These are phyloP conservation scores for Archips xylosteana DNA, from an alignment of 2,888 invertebrate genomes.

Conservation along the genomic window DNA sequence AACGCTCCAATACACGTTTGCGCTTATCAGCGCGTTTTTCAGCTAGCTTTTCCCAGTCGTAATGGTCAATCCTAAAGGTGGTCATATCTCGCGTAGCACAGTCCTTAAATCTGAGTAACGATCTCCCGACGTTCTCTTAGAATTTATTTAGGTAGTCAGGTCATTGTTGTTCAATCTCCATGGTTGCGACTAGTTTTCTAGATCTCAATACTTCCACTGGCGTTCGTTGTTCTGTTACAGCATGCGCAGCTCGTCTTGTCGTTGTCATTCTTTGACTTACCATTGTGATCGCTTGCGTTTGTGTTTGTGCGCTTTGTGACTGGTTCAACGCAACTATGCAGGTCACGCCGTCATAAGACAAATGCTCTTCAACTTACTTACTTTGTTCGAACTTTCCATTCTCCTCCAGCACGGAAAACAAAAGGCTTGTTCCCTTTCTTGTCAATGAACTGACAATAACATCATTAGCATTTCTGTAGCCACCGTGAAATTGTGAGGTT, in stretches of 20 bases:
- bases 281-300: background rate
- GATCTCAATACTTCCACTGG: background rate
- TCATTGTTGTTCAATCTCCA: background rate
- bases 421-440: constrained; percentile 23
- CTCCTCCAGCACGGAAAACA: constrained; percentile 26
- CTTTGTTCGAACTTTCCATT: constrained; percentile 33
- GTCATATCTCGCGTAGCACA: too few species aligned
- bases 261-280: background rate
- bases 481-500: constrained; percentile 14
- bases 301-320: background rate
- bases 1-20: too few species aligned
- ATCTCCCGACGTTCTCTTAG: too few species aligned
- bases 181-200: background rate
- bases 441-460: constrained; percentile 24
- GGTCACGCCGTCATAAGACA: constrained; percentile 3
- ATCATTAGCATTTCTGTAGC: constrained; percentile 29
- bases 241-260: background rate
- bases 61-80: too few species aligned
- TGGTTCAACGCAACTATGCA: constrained; percentile 10
- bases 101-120: too few species aligned
- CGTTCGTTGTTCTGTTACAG: background rate
- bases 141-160: too few species aligned
- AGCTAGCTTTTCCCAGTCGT: too few species aligned
- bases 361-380: constrained; percentile 9
- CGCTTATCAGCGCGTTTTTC: too few species aligned